Evolutionary conservation across 2,888 invertebrate genomes (phyloP), one percentile per base, ranked within the genome.

Genomic region (Mesopsocus fuscifrons): DNA sequence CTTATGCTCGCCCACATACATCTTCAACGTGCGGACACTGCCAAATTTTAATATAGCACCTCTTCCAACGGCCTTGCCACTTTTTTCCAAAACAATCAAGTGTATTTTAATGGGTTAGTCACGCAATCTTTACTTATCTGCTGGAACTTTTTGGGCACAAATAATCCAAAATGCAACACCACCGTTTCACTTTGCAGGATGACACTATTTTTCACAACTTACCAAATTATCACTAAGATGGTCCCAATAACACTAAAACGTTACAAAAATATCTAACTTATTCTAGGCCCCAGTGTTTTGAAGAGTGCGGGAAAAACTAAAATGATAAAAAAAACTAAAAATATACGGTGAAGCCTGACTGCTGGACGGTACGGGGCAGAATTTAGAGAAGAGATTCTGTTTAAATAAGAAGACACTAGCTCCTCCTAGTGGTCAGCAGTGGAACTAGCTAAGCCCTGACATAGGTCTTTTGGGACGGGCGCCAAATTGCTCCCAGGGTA

Each of bases 361-460:
- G 61, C 62, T 62, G 62, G 64, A 65, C 59, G 64, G 65, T 64
- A 68, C 68, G 69, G 68, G 58, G 66, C 68, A 59, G 48, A 48
- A 46, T 46, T 20, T 45, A 38, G 45, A 55, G 57, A 55, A 57
- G 57, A 59, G 63, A 59, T 60, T 59, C 61, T 58, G 61, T 63
- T 68, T 69, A 69, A 69, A 69, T 69, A 69, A 68, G 63, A 63
- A 65, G 64, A 42, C 64, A 66, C 64, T 64, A 64, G 67, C 63
- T 65, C 62, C 63, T 63, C 57, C 52, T 53, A 52, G 52, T 49
- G 50, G 42, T 47, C 54, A 59, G 57, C 55, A 51, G 53, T 52
- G 52, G 49, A 52, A 53, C 11, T 26, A 26, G 11, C 11, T 11
- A 33, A 18, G n/a, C 20, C 20, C 21, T 15, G 38, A 15, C 38